These are phyloP conservation scores for Drosophila birchii DNA, from an alignment of 2,888 invertebrate genomes.

Conservation along the genomic window DNA sequence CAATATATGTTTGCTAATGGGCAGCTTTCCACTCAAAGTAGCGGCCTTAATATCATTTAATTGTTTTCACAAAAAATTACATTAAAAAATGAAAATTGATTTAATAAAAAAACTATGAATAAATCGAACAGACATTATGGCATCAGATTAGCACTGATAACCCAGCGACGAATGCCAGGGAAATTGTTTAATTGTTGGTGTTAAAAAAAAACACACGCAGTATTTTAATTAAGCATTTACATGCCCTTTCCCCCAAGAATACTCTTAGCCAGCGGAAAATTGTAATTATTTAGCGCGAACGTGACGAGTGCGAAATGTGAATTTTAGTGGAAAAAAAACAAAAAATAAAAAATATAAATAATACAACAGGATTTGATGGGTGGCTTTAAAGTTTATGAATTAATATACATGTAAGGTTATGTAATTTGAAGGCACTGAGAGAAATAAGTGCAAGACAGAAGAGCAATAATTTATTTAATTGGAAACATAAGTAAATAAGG, in stretches of 20 bases:
- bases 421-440: not conserved
- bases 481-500: not conserved
- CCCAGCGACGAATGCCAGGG: conserved; percentile 17
- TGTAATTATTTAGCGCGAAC: conserved; percentile 63
- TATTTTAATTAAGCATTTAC: conserved; percentile 51
- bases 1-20: not conserved
- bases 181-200: conserved; percentile 20
- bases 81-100: not conserved
- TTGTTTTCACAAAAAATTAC: not conserved
- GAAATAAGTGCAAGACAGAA: not conserved
- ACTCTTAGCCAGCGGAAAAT: conserved; percentile 28
- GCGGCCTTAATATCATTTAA: conserved; percentile 3
- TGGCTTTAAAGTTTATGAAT: not conserved
- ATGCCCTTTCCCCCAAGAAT: not conserved
- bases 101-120: conserved; percentile 4
- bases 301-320: conserved; percentile 58
- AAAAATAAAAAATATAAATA: conserved; percentile 13
- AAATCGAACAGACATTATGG: conserved; percentile 4
- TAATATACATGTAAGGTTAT: not conserved
- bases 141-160: conserved; percentile 44
- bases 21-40: not conserved
- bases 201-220: conserved; percentile 12
- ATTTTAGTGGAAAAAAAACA: conserved; percentile 20
- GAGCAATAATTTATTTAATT: too few species aligned
- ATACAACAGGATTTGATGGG: not conserved